Evolutionary conservation across 2,113 vertebrate species (phyloP), one percentile per base, ranked within the genome.

Genomic region (Pseudonaja textilis): DNA sequence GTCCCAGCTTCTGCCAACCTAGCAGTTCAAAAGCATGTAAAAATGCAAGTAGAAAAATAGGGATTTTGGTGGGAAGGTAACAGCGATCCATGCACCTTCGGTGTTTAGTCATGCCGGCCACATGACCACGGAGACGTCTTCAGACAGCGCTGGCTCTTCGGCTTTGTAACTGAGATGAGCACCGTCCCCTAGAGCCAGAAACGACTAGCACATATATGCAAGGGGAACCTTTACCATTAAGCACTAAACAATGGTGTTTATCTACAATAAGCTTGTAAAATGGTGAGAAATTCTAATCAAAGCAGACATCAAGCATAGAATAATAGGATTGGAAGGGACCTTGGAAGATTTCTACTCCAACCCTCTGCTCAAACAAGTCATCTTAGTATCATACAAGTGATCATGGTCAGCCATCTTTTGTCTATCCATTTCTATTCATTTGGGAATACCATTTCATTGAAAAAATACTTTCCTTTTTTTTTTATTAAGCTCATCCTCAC

Each of bases 401-500:
- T 14, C 4, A 39, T n/a, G 4, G 7, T 34, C 1, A 1, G 1
- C 26, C 22, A 10, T 18, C 11, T 26, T 74, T 9, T 1, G 1
- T 52, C 20, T 59, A 25, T 29, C 29, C 18, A 52, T 11, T 2
- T 6, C 86, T 29, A 89, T 23, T 81, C 3, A 59, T 39, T 88
- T 26, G 20, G 26, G 5, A 5, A 93, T 50, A 45, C 89, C 81
- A 61, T 39, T 29, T 54, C 14, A 90, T 90, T 87, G 85, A 85
- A 86, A 93, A 93, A 93, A 89, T 93, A 89, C 92, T 93, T 90
- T 52, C 90, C 45, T 22, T 61, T 93, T 45, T 61, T 69, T 69
- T 93, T 87, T 93, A 93, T 93, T 90, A 89, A 85, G 74, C 52
- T 93, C 89, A 64, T 69, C 92, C 92, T 90, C 92, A 93, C 92